Conservation (phyloP, 2,797 vertebrate genomes). For the Poeciliopsis paucimaculata region DNA sequence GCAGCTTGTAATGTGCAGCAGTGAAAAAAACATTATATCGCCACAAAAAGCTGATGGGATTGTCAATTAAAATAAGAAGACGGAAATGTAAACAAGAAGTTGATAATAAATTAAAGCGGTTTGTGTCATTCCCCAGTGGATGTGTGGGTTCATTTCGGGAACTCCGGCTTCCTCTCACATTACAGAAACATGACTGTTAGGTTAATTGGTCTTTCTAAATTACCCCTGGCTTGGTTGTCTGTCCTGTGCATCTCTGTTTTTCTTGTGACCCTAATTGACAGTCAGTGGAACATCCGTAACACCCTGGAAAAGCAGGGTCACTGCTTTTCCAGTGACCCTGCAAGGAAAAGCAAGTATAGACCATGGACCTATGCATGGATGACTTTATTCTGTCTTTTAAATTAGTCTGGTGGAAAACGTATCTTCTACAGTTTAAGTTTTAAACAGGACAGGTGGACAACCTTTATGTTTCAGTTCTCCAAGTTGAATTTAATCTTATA, state of each 20-base stretch:
- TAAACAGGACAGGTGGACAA: not conserved
- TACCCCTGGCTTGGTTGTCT: not conserved
- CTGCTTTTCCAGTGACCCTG: too few species aligned
- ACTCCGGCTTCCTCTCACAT: not conserved
- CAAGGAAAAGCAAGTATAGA: too few species aligned
- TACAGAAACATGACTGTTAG: not conserved
- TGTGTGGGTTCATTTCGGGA: not conserved
- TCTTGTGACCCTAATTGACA: too few species aligned
- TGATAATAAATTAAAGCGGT: not conserved
- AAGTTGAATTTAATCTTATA: too few species aligned
- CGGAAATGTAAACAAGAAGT: not conserved
- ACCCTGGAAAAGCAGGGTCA: too few species aligned
- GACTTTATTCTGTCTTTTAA: not conserved
- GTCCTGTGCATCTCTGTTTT: too few species aligned
- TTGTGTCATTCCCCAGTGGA: not conserved
- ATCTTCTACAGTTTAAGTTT: not conserved
- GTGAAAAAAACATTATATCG: not conserved
- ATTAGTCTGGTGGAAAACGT: not conserved
- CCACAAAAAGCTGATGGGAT: not conserved
- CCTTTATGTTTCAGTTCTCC: not conserved
- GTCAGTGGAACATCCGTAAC: too few species aligned
- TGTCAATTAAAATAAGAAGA: constrained; percentile 2
- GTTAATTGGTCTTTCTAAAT: not conserved
- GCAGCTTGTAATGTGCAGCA: constrained; percentile 6
- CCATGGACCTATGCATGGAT: too few species aligned